These are phyloP conservation scores for Penaeus indicus DNA, from an alignment of 1,140 invertebrate genomes.

Conservation along the genomic window DNA sequence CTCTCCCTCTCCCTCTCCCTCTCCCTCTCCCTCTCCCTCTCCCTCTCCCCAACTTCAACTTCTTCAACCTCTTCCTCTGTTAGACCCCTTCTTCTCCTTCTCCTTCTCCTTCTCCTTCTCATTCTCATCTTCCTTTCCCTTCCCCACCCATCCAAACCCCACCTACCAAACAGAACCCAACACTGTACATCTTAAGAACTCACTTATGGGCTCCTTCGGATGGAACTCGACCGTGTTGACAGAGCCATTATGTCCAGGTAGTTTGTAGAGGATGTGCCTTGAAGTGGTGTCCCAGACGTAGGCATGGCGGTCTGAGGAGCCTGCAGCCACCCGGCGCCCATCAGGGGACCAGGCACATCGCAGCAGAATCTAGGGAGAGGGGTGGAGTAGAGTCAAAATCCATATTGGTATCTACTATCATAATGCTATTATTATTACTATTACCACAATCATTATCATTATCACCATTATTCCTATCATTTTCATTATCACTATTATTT, in stretches of 20 bases:
- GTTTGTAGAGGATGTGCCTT: constrained; percentile 92
- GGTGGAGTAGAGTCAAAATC: too few relatives aligned
- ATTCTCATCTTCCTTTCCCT: too few relatives aligned
- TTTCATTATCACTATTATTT: too few relatives aligned
- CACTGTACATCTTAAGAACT: constrained; percentile 66
- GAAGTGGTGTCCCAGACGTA: constrained; percentile 98
- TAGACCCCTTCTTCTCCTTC: too few relatives aligned
- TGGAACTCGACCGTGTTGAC: constrained; percentile 98
- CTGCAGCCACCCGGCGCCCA: constrained; percentile 88
- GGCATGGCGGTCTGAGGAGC: constrained; percentile 94
- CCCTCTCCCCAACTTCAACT: not conserved
- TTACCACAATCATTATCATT: too few relatives aligned
- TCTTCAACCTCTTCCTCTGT: not conserved
- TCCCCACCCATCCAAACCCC: too few relatives aligned
- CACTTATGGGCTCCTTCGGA: constrained; percentile 91
- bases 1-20: not conserved
- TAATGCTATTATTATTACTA: too few relatives aligned
- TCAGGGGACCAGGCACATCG: constrained; percentile 90
- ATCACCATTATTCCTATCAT: too few relatives aligned
- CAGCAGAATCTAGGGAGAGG: constrained; percentile 79
- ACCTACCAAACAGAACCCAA: too few relatives aligned
- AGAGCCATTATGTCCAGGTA: constrained; percentile 97
- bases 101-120: too few relatives aligned
- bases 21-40: not conserved
- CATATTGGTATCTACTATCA: too few relatives aligned